Evolutionary conservation across 1,140 invertebrate species (phyloP).

Genomic region (Onthophagus taurus): DNA sequence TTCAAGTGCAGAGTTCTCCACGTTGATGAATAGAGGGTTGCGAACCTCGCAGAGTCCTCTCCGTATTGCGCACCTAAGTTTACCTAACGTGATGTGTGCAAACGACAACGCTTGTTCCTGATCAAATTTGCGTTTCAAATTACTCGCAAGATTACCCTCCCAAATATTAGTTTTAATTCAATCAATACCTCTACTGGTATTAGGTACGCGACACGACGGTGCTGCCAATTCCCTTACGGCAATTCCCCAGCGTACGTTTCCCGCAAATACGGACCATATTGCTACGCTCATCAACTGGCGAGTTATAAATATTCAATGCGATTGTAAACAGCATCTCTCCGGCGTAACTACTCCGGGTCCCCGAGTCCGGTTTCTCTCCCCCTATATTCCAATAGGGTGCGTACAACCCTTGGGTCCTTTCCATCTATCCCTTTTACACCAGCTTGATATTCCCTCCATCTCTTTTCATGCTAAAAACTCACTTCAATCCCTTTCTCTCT

Average conservation of each 20-base stretch:
- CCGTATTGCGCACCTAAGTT: too few relatives aligned
- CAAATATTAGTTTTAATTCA: constrained; percentile 38
- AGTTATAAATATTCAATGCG: constrained; percentile 38
- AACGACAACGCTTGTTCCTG: constrained; percentile 17
- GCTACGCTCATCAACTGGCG: constrained; percentile 38
- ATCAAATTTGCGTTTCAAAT: constrained; percentile 36
- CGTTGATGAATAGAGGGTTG: too few relatives aligned
- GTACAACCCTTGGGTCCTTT: constrained; percentile 7
- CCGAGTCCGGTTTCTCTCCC: constrained; percentile 8
- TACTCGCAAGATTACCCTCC: constrained; percentile 35
- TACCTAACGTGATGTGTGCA: too few relatives aligned
- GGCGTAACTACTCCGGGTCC: constrained; percentile 12
- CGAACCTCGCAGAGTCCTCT: too few relatives aligned
- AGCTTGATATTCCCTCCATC: constrained; percentile 12
- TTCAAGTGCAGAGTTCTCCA: too few relatives aligned
- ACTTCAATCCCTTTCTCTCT: constrained; percentile 33
- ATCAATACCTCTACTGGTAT: constrained; percentile 29
- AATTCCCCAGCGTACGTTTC: constrained; percentile 24
- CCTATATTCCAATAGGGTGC: background rate
- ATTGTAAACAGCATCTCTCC: constrained; percentile 35
- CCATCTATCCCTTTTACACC: constrained; percentile 17
- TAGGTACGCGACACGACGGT: background rate
- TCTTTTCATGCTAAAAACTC: constrained; percentile 31
- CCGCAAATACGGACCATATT: constrained; percentile 35
- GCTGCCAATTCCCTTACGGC: constrained; percentile 1